Base-by-base conservation (phyloP, 2,797 vertebrate species). In the Meda fulgida region DNA sequence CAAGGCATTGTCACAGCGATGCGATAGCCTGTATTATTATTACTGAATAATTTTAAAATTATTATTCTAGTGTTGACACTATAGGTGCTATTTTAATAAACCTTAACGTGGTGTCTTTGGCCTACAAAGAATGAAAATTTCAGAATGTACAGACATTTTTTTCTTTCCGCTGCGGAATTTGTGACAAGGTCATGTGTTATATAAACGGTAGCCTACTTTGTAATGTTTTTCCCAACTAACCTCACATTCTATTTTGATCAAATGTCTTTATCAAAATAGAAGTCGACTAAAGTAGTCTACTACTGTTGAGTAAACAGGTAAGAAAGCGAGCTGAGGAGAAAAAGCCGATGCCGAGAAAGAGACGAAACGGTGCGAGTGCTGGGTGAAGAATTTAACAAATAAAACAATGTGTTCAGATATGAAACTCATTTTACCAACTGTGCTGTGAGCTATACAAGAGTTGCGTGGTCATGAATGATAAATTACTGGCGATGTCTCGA, bases 81-180 rank as follows among this genome's bases (percentile, higher is more conserved):
- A n/a, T n/a, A 14, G 0, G 48, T 23, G 13, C 16, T 75, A 21
- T 63, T 73, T 63, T 63, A 73, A 63, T 51, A 23, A 83, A 53
- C 48, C n/a, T 7, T 21, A 36, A 53, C 18, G 18, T 11, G 3
- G 5, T 19, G 38, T 73, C 21, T 83, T 36, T 76, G 14, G 55
- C 58, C 18, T 6, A 46, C 55, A 36, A 66, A 55, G 23, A 83
- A 77, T 72, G 60, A 77, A 83, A 21, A 23, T 65, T 2, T 11
- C 29, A 1, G 26, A 26, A 48, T 63, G 5, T 3, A 19, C 5
- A 65, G 23, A 60, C 23, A 65, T 11, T 19, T 51, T 58, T 46
- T 82, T 51, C 43, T 26, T 53, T 67, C 23, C 40, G 78, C 60
- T 8, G 40, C 66, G 34, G 60, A 66, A 75, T 83, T 65, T 51